Evolutionary conservation across 2,888 invertebrate species (phyloP).

Genomic region (Zaprionus lineosus): DNA sequence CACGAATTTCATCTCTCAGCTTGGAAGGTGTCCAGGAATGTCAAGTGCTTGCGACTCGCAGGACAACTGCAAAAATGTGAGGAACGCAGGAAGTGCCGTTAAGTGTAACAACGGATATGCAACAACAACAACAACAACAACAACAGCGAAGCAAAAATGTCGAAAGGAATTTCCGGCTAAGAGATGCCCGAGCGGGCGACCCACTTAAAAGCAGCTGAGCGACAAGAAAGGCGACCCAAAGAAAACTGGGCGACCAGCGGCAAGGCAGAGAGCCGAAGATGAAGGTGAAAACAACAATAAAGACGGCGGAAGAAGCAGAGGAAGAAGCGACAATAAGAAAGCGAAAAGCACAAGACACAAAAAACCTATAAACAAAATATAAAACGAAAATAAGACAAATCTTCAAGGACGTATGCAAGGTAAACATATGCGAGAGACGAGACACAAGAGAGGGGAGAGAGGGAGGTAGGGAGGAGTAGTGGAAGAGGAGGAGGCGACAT

Average conservation of each 20-base stretch:
- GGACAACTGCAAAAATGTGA: conserved; percentile 9
- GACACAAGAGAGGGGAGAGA: conserved; percentile 18
- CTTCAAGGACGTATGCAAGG: conserved; percentile 77
- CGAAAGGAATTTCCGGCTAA: conserved; percentile 51
- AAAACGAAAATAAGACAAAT: conserved; percentile 69
- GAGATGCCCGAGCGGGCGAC: conserved; percentile 27
- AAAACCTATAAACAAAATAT: conserved; percentile 59
- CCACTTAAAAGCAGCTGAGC: conserved; percentile 43
- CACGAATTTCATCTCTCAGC: no score
- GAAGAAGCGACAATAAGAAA: conserved; percentile 3
- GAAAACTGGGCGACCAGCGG: conserved; percentile 33
- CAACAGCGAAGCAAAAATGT: conserved; percentile 15
- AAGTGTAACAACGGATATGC: background rate
- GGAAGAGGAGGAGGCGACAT: background rate
- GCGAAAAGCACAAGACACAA: conserved; percentile 26
- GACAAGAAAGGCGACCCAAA: conserved; percentile 4
- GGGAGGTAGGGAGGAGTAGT: background rate
- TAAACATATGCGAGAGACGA: conserved; percentile 71
- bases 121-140: background rate
- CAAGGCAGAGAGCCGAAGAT: conserved; percentile 13
- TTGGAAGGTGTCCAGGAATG: no score
- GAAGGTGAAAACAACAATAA: background rate
- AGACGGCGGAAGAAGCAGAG: background rate
- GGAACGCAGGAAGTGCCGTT: conserved; percentile 35
- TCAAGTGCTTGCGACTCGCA: no score